Evolutionary conservation across 2,113 vertebrate genomes (phyloP).

Genomic region (Melanerpes aurifrons): DNA sequence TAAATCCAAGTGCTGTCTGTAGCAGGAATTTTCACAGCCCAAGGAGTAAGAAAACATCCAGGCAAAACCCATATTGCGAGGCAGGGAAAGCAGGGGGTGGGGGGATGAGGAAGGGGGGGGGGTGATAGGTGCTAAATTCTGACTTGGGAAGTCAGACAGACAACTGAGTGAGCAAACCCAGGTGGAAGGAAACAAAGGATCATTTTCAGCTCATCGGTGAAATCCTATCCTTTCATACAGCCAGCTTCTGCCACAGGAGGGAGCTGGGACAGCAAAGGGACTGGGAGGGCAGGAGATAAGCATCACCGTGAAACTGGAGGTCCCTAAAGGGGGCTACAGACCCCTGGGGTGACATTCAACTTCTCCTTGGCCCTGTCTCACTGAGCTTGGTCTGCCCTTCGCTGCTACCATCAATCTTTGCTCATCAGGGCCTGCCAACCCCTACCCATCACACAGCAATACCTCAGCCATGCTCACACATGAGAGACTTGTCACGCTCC

Average conservation of each 20-base stretch:
- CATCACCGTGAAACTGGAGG: neutral
- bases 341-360: neutral
- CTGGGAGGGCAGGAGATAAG: neutral
- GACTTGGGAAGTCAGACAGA: neutral
- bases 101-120: neutral
- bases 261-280: neutral
- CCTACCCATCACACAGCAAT: neutral
- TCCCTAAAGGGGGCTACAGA: neutral
- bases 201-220: neutral
- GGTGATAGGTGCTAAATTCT: neutral
- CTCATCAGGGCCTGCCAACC: neutral
- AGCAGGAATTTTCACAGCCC: neutral
- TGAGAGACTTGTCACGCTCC: neutral
- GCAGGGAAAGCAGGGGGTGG: fast-evolving
- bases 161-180: neutral
- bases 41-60: neutral
- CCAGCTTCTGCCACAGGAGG: fast-evolving
- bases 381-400: neutral
- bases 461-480: neutral
- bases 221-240: neutral
- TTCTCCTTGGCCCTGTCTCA: neutral
- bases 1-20: neutral
- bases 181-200: neutral
- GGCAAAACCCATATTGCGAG: neutral
- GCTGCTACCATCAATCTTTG: neutral